phyloP scores from a whole-genome alignment of 1,140 invertebrate species.

The Schlechtendalia chinensis region DNA sequence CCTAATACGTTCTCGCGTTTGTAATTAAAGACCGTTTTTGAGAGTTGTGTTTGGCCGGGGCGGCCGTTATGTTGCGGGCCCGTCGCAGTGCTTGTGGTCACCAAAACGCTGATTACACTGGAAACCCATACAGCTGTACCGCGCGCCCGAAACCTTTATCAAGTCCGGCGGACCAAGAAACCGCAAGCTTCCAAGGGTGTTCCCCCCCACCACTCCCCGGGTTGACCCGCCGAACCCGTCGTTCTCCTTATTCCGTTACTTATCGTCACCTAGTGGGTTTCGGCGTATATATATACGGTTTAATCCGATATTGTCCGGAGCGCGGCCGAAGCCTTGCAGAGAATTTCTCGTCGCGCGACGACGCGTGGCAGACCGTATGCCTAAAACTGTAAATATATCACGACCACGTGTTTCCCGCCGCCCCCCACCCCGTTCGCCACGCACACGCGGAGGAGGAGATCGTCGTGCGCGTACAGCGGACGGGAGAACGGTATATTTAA shows the following conservation, averaged over 20 bases:
- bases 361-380: too few species aligned
- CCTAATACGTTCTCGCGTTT: constrained; percentile 42
- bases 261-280: constrained; percentile 38
- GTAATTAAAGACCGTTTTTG: constrained; percentile 50
- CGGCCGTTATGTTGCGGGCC: constrained; percentile 25
- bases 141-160: constrained; percentile 35
- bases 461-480: neutral
- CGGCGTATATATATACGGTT: neutral
- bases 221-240: too few species aligned
- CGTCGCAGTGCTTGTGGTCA: constrained; percentile 42
- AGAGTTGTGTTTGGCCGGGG: constrained; percentile 17
- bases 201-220: neutral
- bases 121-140: constrained; percentile 44
- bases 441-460: neutral
- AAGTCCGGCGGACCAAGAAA: constrained; percentile 47
- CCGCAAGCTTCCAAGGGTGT: constrained; percentile 44
- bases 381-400: too few species aligned
- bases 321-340: neutral
- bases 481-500: constrained; percentile 38
- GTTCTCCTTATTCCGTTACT: constrained; percentile 44
- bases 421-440: too few species aligned
- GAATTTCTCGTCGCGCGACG: too few species aligned
- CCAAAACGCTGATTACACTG: constrained; percentile 48
- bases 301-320: constrained; percentile 17
- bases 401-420: too few species aligned